phyloP scores from a whole-genome alignment of 2,888 invertebrate species.

The Hydriomena furcata region DNA sequence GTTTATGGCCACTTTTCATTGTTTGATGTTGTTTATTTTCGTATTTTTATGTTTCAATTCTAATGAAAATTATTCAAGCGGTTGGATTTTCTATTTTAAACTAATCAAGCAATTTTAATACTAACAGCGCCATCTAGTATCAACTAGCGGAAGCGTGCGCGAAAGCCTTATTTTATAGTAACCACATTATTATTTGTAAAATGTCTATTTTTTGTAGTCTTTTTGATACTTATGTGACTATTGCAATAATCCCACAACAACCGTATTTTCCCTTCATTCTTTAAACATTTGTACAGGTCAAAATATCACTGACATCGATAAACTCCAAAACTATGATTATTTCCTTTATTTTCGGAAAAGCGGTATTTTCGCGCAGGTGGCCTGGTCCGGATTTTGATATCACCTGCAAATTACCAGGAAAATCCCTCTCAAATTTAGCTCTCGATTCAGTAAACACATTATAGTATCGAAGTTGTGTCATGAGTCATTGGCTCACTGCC shows the following conservation, averaged over 20 bases:
- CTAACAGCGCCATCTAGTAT: conserved; percentile 27
- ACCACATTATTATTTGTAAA: too few relatives aligned
- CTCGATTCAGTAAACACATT: conserved; percentile 19
- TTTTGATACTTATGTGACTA: too few relatives aligned
- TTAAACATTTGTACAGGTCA: too few relatives aligned
- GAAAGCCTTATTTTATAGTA: conserved; percentile 3
- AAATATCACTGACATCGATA: background rate
- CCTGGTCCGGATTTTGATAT: conserved; percentile 1
- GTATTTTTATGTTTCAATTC: conserved; percentile 27
- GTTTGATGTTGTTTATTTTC: conserved; percentile 33
- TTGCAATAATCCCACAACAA: too few relatives aligned
- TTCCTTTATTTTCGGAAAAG: too few relatives aligned
- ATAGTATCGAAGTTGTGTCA: conserved; percentile 27
- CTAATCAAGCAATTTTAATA: background rate
- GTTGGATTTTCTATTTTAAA: conserved; percentile 1
- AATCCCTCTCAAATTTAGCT: conserved; percentile 22
- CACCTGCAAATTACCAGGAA: conserved; percentile 26
- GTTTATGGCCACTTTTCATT: conserved; percentile 45
- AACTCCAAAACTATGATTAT: background rate
- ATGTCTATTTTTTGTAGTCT: too few relatives aligned
- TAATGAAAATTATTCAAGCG: conserved; percentile 17
- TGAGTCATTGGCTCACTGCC: conserved; percentile 66
- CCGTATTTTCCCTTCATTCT: too few relatives aligned
- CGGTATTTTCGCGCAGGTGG: background rate
- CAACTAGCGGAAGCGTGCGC: conserved; percentile 17